A percentile compares a stretch with the other conserved stretches of the same genome.
phyloP scores from a whole-genome alignment of 2,797 vertebrate genomes.

The Falco cherrug region DNA sequence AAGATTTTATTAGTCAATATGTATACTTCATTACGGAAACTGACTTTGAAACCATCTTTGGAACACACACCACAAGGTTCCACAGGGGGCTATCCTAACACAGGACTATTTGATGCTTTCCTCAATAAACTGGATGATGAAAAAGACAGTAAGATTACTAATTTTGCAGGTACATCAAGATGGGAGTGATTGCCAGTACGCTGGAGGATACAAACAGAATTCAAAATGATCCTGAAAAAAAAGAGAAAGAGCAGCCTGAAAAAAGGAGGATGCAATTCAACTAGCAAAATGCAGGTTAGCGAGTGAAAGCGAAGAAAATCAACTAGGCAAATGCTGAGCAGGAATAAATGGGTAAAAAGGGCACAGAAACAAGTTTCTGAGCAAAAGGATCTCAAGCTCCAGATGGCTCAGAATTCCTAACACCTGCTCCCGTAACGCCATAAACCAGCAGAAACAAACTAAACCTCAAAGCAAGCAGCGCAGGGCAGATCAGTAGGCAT shows the following conservation, averaged over 20 bases:
- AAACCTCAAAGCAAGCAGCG: background rate
- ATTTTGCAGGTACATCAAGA: background rate
- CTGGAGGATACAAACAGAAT: background rate
- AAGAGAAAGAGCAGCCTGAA: background rate
- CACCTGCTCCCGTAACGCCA: background rate
- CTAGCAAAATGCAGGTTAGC: background rate
- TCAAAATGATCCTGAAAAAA: background rate
- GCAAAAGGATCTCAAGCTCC: background rate
- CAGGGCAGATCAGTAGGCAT: background rate
- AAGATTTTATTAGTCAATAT: constrained; percentile 1
- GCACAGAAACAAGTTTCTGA: background rate
- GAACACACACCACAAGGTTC: background rate
- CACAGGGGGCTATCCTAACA: background rate
- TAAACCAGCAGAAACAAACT: background rate
- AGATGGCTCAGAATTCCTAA: background rate
- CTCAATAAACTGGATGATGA: background rate
- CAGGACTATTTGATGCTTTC: background rate
- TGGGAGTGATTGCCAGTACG: background rate
- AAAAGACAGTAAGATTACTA: constrained; percentile 18
- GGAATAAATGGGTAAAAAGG: background rate
- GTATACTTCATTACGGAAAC: background rate
- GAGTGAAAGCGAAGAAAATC: background rate
- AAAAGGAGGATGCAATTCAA: background rate
- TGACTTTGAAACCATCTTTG: background rate
- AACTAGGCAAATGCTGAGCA: background rate